Base-by-base conservation (phyloP, 2,113 vertebrate species). In the Nipponia nippon region DNA sequence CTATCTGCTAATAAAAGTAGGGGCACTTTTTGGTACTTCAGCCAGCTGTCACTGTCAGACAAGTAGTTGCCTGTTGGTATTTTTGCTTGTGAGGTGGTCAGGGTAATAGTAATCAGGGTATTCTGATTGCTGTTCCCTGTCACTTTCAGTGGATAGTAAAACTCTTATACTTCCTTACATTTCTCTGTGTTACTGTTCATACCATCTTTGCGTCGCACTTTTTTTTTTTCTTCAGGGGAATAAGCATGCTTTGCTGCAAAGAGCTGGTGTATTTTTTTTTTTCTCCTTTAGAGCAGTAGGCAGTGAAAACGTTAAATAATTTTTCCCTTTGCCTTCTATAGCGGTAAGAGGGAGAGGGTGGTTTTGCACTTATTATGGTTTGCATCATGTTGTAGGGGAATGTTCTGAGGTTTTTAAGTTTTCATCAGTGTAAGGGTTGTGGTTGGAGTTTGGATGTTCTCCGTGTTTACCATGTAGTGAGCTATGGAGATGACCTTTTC, bases 41-140 rank as follows among this genome's bases (percentile, higher is more conserved):
- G 87, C 89, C 96, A 96, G 97, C 97, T 97, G 97, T 96, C 94
- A 65, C 94, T 90, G 93, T 97, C 97, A 97, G 18, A 38, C 96
- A 97, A 27, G 93, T 94, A 78, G 53, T 53, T 79, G 90, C 84
- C 53, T 50, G 76, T 69, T 85, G 86, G 46, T 87, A 93, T 96
- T 95, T 91, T 53, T 90, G 83, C 73, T 53, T 88, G 72, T 2
- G 80, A 88, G 72, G 76, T 92, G 59, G 53, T 79, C 7, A 49
- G 82, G 58, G 89, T 85, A 62, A 61, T 55, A 70, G 67, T 82
- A 81, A 58, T 73, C 30, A 20, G 81, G 87, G 76, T 91, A 93
- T 89, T 88, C 36, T 32, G 34, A 42, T 52, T 92, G 72, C 83
- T 84, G 26, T 75, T 90, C 69, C 59, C 50, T 34, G 67, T 22